Conservation (phyloP, 1,140 invertebrate genomes). For the Grapholita molesta region DNA sequence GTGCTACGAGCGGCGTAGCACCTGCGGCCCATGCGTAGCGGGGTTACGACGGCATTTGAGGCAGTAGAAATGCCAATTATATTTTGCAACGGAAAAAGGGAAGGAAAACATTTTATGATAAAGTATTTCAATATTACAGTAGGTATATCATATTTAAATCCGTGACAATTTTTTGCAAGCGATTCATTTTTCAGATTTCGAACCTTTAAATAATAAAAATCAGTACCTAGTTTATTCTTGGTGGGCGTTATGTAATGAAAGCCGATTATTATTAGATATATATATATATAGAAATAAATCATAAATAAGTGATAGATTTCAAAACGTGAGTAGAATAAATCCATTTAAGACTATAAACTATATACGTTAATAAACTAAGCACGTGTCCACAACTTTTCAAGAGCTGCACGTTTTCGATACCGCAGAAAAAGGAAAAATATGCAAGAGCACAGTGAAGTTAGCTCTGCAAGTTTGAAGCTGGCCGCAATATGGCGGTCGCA, state of each 20-base stretch:
- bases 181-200: too few species aligned
- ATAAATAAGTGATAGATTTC: too few species aligned
- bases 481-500: constrained; percentile 61
- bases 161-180: too few species aligned
- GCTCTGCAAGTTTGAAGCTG: constrained; percentile 58
- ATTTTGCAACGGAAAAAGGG: background rate
- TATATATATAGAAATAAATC: too few species aligned
- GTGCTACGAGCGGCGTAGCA: constrained; percentile 12
- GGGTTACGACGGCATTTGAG: background rate
- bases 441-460: constrained; percentile 46
- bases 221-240: too few species aligned
- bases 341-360: constrained; percentile 18
- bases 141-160: too few species aligned
- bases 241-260: too few species aligned
- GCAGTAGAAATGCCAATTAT: background rate
- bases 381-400: constrained; percentile 27
- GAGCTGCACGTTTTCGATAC: constrained; percentile 8
- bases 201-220: too few species aligned
- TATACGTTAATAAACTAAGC: constrained; percentile 21
- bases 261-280: too few species aligned
- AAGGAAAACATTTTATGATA: too few species aligned
- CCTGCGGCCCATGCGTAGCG: constrained; percentile 6
- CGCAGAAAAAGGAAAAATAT: constrained; percentile 50
- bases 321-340: background rate
- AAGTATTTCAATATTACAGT: too few species aligned